Percentiles rank a stretch among this genome's conserved stretches.
Evolutionary conservation across 2,888 invertebrate species (phyloP).

Genomic region (Eledone cirrhosa): DNA sequence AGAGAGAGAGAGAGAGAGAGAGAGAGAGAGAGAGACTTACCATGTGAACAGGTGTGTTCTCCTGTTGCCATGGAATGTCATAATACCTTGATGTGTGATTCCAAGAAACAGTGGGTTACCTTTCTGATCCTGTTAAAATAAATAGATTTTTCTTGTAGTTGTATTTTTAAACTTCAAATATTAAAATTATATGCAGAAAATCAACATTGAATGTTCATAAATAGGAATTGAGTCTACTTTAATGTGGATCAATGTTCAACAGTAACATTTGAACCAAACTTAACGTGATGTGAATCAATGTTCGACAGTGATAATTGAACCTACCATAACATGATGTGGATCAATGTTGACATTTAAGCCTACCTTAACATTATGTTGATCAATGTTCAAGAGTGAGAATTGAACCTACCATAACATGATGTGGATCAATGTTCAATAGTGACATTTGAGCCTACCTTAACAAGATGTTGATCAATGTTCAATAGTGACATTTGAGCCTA

Average conservation of each 20-base stretch:
- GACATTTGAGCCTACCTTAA: conserved; percentile 77
- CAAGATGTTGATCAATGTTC: conserved; percentile 91
- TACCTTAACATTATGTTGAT: conserved; percentile 97
- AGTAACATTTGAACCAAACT: conserved; percentile 72
- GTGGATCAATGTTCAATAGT: conserved; percentile 80
- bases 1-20: too few relatives aligned
- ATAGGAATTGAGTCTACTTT: conserved; percentile 74
- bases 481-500: conserved; percentile 63
- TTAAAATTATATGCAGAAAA: too few relatives aligned
- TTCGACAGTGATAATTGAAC: conserved; percentile 26
- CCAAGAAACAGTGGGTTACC: conserved; percentile 92
- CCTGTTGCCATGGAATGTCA: conserved; percentile 91
- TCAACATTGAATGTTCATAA: too few relatives aligned
- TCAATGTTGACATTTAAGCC: conserved; percentile 74
- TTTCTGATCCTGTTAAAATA: conserved; percentile 80
- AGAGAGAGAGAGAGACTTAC: too few relatives aligned
- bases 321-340: conserved; percentile 95
- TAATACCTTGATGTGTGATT: conserved; percentile 92
- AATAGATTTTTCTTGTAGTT: neutral
- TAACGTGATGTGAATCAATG: conserved; percentile 97
- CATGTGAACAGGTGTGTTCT: conserved; percentile 95
- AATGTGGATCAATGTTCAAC: conserved; percentile 84
- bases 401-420: conserved; percentile 86
- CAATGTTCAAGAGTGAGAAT: conserved; percentile 71
- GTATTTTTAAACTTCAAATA: neutral